Conservation (phyloP, 2,113 vertebrate genomes). For the Bubo blakistoni region DNA sequence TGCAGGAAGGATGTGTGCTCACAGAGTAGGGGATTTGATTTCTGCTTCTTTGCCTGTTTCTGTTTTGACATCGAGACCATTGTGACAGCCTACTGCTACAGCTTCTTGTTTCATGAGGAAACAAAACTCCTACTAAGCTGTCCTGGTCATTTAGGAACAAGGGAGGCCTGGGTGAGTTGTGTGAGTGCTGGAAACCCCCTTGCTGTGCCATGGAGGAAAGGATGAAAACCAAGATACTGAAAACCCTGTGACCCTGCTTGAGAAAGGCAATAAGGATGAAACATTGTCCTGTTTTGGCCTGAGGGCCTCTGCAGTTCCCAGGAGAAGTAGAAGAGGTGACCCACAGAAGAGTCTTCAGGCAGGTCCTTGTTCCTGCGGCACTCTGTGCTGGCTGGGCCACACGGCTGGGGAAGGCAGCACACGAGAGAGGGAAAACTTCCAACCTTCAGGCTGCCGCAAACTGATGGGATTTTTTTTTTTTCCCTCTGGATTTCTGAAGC, state of each 20-base stretch:
- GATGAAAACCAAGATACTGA: background rate
- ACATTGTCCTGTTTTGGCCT: background rate
- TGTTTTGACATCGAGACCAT: background rate
- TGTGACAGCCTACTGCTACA: background rate
- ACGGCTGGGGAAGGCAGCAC: background rate
- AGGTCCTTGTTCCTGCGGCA: background rate
- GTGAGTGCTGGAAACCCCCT: background rate
- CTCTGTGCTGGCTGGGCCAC: background rate
- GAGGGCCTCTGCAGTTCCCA: background rate
- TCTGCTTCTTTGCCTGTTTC: background rate
- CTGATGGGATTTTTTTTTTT: background rate
- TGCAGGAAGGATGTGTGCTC: background rate
- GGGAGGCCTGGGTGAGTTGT: background rate
- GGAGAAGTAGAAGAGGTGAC: background rate
- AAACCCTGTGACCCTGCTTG: background rate
- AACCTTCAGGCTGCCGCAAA: background rate
- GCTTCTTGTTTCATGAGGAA: background rate
- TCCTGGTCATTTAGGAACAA: background rate
- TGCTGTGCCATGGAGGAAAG: background rate
- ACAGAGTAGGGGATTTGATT: background rate
- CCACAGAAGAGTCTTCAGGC: background rate
- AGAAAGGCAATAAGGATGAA: background rate
- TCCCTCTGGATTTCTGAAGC: background rate
- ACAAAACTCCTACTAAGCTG: background rate
- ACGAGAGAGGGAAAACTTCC: background rate